Evolutionary conservation across 2,113 vertebrate species (phyloP).

Genomic region (Spermophilus dauricus): DNA sequence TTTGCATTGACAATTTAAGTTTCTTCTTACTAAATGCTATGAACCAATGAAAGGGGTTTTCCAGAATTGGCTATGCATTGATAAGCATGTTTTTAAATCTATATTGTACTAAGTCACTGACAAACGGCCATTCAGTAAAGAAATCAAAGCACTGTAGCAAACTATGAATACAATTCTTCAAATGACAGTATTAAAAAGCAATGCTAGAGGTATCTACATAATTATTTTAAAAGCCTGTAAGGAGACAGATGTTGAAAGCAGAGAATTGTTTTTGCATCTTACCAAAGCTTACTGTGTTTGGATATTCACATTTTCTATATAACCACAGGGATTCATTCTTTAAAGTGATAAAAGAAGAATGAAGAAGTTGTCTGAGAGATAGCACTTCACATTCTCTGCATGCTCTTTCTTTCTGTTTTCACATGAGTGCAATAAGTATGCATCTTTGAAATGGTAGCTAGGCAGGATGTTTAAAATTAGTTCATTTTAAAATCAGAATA

Average conservation of each 20-base stretch:
- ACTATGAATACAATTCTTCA: background rate
- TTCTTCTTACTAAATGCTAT: background rate
- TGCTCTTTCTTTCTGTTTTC: constrained; percentile 59
- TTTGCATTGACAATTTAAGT: background rate
- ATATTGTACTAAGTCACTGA: background rate
- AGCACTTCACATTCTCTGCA: background rate
- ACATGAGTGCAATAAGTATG: constrained; percentile 24
- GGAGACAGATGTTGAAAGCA: constrained; percentile 42
- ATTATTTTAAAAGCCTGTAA: constrained; percentile 37
- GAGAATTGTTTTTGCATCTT: constrained; percentile 20
- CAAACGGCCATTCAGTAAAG: background rate
- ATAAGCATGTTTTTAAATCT: background rate
- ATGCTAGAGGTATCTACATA: background rate
- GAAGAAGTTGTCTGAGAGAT: constrained; percentile 9
- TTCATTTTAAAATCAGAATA: constrained; percentile 43
- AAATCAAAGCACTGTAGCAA: background rate
- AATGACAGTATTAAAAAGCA: background rate
- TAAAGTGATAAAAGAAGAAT: constrained; percentile 45
- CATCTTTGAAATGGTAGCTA: constrained; percentile 56
- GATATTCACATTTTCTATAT: constrained; percentile 66
- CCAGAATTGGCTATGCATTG: background rate
- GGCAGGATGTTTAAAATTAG: constrained; percentile 50
- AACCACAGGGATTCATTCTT: constrained; percentile 53
- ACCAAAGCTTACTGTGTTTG: constrained; percentile 18
- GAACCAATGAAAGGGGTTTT: background rate